Evolutionary conservation across 2,888 invertebrate species (phyloP).

Genomic region (Biston betularia): DNA sequence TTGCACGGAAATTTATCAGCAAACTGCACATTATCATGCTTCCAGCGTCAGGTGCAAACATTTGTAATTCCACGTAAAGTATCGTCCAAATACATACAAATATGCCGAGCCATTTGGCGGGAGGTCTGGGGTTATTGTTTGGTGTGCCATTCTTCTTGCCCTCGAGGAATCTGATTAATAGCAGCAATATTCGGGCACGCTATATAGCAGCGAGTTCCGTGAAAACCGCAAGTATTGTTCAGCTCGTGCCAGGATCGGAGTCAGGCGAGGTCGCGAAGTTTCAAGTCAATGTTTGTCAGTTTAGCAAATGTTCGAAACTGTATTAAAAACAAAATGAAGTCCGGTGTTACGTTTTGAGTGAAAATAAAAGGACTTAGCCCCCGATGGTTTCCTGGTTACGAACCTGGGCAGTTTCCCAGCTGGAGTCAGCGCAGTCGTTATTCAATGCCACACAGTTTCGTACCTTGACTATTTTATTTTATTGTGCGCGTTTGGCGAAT

Average conservation of each 20-base stretch:
- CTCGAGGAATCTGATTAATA: constrained; percentile 76
- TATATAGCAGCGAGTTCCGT: constrained; percentile 47
- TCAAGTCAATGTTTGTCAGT: not conserved
- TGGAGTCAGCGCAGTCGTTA: constrained; percentile 52
- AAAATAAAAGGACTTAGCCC: not conserved
- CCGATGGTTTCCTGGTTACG: constrained; percentile 2
- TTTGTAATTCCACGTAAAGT: constrained; percentile 53
- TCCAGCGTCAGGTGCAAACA: constrained; percentile 45
- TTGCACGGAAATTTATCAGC: constrained; percentile 31
- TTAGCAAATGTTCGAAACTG: not conserved
- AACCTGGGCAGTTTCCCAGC: constrained; percentile 37
- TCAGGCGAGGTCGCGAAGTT: not conserved
- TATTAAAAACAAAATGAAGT: not conserved
- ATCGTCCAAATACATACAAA: constrained; percentile 49
- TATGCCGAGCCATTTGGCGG: constrained; percentile 45
- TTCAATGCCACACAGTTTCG: constrained; percentile 44
- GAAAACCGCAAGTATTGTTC: constrained; percentile 69
- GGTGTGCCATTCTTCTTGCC: constrained; percentile 69
- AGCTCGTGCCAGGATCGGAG: constrained; percentile 44
- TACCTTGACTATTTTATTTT: constrained; percentile 32
- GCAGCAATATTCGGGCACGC: constrained; percentile 73
- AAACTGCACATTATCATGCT: constrained; percentile 40
- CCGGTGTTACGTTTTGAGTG: not conserved
- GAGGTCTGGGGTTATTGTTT: constrained; percentile 64
- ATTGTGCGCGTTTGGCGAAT: constrained; percentile 28